Evolutionary conservation across 2,888 invertebrate genomes (phyloP).

Genomic region (Tanypteryx hageni): DNA sequence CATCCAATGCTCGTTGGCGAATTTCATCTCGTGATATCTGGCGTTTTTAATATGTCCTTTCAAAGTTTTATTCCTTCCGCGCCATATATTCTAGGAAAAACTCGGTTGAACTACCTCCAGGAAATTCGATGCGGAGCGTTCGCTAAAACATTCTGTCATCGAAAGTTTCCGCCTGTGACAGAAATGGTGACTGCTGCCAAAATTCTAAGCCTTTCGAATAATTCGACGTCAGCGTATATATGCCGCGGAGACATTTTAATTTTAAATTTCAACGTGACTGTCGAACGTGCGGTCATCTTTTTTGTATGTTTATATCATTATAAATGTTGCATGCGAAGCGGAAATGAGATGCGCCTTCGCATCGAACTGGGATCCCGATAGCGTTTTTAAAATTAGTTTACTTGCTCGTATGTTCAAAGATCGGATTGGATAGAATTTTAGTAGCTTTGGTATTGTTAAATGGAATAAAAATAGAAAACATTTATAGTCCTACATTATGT

Average conservation of each 20-base stretch:
- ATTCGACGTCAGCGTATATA: background rate
- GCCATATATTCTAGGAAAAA: background rate
- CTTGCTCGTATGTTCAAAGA: too few species aligned
- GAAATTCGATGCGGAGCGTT: conserved; percentile 7
- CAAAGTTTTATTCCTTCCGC: background rate
- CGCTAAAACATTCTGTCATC: conserved; percentile 35
- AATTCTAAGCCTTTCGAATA: background rate
- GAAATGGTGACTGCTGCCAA: conserved; percentile 8
- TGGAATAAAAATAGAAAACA: too few species aligned
- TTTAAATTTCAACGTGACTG: background rate
- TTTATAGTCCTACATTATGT: too few species aligned
- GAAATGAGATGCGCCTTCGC: too few species aligned
- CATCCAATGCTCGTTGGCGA: background rate
- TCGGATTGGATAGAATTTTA: too few species aligned
- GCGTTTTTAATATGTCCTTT: background rate
- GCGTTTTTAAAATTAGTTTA: too few species aligned
- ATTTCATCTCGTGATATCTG: background rate
- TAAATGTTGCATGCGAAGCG: too few species aligned
- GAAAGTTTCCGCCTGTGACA: conserved; percentile 17
- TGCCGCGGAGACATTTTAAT: background rate
- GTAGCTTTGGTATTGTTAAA: too few species aligned
- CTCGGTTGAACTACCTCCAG: background rate
- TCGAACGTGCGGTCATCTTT: background rate
- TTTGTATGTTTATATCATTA: too few species aligned
- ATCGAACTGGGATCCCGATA: too few species aligned